phyloP scores from a whole-genome alignment of 2,888 invertebrate genomes.

The Caenorhabditis parvicauda region DNA sequence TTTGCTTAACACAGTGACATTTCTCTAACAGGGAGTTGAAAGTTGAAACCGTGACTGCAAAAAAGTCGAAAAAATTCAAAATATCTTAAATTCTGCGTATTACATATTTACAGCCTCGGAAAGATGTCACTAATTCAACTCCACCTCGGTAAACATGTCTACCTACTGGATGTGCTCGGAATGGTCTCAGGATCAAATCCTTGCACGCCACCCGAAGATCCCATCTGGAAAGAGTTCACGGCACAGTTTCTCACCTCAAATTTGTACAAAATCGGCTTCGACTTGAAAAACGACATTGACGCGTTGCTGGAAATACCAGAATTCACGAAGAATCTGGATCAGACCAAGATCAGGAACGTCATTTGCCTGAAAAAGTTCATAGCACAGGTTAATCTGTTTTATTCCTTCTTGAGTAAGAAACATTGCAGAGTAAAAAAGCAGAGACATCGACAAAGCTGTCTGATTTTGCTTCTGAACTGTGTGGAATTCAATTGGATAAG shows the following conservation, averaged over 20 bases:
- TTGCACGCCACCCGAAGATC: background rate
- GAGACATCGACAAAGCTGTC: constrained; percentile 27
- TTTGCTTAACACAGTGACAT: no score
- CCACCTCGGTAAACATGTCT: constrained; percentile 14
- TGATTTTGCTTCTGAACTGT: constrained; percentile 18
- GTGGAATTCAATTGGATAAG: constrained; percentile 22
- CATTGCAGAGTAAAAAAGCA: background rate
- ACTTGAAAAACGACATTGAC: constrained; percentile 29
- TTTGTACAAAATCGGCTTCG: constrained; percentile 38
- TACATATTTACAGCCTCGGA: constrained; percentile 2
- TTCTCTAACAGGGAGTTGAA: no score
- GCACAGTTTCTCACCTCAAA: constrained; percentile 11
- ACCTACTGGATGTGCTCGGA: constrained; percentile 25
- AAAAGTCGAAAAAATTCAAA: no score
- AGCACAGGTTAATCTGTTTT: constrained; percentile 14
- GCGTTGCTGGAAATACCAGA: constrained; percentile 19
- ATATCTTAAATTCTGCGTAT: no score
- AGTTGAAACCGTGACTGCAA: no score
- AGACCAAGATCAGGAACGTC: constrained; percentile 10
- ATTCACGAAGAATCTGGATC: background rate
- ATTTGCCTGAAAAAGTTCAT: constrained; percentile 24
- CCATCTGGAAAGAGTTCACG: constrained; percentile 26
- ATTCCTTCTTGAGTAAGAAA: background rate
- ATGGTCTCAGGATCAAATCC: constrained; percentile 7
- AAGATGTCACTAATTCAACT: constrained; percentile 37